Conservation (phyloP, 1,140 invertebrate genomes). For the Cecropterus lyciades region DNA sequence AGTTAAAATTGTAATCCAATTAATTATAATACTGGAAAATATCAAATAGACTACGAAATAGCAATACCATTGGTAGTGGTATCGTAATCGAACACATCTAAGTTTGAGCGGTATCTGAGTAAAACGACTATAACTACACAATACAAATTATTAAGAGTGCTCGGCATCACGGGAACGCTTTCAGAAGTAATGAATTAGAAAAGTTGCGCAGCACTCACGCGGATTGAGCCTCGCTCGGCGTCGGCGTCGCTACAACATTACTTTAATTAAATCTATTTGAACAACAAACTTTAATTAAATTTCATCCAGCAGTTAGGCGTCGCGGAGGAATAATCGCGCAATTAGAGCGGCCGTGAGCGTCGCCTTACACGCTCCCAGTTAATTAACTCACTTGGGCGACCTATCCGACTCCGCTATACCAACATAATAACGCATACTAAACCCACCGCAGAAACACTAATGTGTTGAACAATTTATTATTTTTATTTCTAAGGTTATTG, state of each 20-base stretch:
- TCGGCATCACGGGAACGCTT: conserved; percentile 81
- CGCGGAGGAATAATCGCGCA: conserved; percentile 83
- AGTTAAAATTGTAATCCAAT: conserved; percentile 39
- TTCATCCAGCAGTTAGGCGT: conserved; percentile 84
- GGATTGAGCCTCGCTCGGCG: conserved; percentile 75
- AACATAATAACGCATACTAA: conserved; percentile 41
- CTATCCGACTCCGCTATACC: conserved; percentile 57
- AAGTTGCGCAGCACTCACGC: conserved; percentile 83
- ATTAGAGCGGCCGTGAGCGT: conserved; percentile 83
- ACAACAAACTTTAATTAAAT: conserved; percentile 85
- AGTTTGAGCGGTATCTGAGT: conserved; percentile 53
- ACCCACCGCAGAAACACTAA: conserved; percentile 11
- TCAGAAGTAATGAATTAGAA: conserved; percentile 84
- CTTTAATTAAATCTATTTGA: conserved; percentile 85
- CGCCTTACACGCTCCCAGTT: conserved; percentile 81
- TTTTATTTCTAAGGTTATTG: neutral
- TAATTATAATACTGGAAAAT: conserved; percentile 32
- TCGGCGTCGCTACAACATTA: conserved; percentile 80
- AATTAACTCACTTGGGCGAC: conserved; percentile 81
- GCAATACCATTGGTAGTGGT: conserved; percentile 1
- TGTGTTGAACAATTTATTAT: conserved; percentile 20
- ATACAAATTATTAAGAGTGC: conserved; percentile 84
- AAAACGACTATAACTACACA: conserved; percentile 74
- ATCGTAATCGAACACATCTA: conserved; percentile 22
- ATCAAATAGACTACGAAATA: conserved; percentile 12